phyloP scores from a whole-genome alignment of 2,888 invertebrate species.

The Hemistola chrysoprasaria region DNA sequence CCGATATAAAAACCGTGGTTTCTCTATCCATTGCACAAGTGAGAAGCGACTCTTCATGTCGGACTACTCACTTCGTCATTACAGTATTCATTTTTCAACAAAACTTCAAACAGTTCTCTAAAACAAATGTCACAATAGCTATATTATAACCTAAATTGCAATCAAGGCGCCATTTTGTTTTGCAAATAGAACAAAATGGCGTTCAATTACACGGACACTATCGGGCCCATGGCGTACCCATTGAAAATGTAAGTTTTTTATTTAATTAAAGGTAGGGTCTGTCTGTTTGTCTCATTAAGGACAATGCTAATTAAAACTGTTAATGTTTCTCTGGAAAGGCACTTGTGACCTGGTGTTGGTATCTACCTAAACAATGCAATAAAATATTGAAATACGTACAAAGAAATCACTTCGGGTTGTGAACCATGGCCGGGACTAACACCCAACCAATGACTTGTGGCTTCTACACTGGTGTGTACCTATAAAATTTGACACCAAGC shows the following conservation, averaged over 20 bases:
- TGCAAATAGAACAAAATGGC: conserved; percentile 62
- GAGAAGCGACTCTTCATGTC: conserved; percentile 78
- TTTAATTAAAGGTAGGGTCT: neutral
- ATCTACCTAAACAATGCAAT: too few relatives aligned
- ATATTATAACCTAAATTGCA: conserved; percentile 24
- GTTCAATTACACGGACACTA: conserved; percentile 59
- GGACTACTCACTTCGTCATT: conserved; percentile 81
- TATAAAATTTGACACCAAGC: too few relatives aligned
- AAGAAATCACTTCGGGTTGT: too few relatives aligned
- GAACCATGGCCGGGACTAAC: too few relatives aligned
- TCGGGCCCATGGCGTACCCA: conserved; percentile 70
- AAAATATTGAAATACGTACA: too few relatives aligned
- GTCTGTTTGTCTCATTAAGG: too few relatives aligned
- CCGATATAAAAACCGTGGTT: conserved; percentile 63
- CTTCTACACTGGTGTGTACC: too few relatives aligned
- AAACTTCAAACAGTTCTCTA: conserved; percentile 22
- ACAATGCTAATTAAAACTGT: too few relatives aligned
- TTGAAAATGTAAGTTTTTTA: conserved; percentile 65
- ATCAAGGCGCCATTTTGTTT: conserved; percentile 55
- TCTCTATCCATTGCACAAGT: conserved; percentile 54
- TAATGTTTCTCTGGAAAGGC: too few relatives aligned
- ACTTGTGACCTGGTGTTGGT: too few relatives aligned
- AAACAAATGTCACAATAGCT: conserved; percentile 47
- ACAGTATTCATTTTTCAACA: conserved; percentile 29
- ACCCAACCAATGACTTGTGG: too few relatives aligned